These are phyloP conservation scores for Albula goreensis DNA, from an alignment of 2,113 vertebrate genomes.

Conservation along the genomic window DNA sequence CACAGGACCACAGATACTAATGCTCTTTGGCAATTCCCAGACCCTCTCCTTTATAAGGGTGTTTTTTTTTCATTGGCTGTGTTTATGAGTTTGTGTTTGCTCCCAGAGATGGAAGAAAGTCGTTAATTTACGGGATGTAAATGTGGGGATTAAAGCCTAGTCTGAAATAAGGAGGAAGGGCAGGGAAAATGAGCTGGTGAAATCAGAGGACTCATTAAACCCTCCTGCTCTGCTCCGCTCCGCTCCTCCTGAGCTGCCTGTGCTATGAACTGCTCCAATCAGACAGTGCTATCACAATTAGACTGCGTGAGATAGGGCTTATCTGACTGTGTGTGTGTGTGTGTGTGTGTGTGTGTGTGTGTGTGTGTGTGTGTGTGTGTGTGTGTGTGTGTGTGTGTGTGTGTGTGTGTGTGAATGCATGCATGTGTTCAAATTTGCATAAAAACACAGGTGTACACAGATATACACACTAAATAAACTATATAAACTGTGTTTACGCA, in stretches of 20 bases:
- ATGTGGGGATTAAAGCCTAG: conserved; percentile 19
- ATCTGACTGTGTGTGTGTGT: conserved; percentile 11
- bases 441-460: too few relatives aligned
- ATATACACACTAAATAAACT: too few relatives aligned
- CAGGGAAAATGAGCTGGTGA: conserved; percentile 4
- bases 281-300: not conserved
- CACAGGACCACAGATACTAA: too few relatives aligned
- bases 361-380: too few relatives aligned
- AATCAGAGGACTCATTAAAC: conserved; percentile 26
- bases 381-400: conserved; percentile 17
- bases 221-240: not conserved
- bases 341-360: not conserved
- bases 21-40: too few relatives aligned
- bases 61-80: not conserved
- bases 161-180: not conserved
- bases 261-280: too few relatives aligned
- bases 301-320: conserved; percentile 9
- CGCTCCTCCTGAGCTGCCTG: not conserved
- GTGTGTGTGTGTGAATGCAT: too few relatives aligned
- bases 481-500: too few relatives aligned
- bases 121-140: conserved; percentile 20
- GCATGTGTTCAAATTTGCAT: too few relatives aligned
- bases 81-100: not conserved
- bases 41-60: too few relatives aligned
- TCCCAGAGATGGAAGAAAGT: not conserved